These are phyloP conservation scores for Parthenolecanium corni DNA, from an alignment of 2,888 invertebrate genomes.

Conservation along the genomic window DNA sequence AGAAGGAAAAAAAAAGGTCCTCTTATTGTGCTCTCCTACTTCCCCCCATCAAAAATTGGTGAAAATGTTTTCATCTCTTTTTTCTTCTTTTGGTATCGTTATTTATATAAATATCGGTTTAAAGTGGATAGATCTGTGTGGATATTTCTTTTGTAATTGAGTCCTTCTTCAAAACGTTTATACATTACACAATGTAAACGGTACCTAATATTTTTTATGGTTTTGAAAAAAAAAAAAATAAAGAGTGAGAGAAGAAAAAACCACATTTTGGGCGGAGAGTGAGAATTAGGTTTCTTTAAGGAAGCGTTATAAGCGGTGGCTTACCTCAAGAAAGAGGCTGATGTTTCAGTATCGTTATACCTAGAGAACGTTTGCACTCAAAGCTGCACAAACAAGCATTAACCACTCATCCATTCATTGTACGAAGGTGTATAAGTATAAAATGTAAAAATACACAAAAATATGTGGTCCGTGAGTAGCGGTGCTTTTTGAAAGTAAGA, in stretches of 20 bases:
- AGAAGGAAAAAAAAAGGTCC: conserved; percentile 2
- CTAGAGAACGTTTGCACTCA: no score
- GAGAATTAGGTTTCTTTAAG: conserved; percentile 8
- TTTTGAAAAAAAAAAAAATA: no score
- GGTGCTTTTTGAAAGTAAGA: no score
- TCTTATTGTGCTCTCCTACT: neutral
- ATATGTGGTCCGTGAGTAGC: no score
- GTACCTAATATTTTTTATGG: conserved; percentile 10
- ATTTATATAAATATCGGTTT: conserved; percentile 26
- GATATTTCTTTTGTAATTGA: conserved; percentile 27
- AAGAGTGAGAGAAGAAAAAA: neutral
- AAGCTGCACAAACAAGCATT: no score
- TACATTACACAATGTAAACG: conserved; percentile 19
- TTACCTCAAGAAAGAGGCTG: neutral
- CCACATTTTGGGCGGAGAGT: neutral
- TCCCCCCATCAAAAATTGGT: conserved; percentile 1
- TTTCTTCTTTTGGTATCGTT: conserved; percentile 20
- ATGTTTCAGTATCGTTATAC: no score
- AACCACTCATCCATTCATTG: no score
- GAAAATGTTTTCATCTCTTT: neutral
- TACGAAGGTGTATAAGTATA: no score
- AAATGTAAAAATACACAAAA: no score
- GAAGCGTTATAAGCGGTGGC: conserved; percentile 14
- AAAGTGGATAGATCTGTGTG: conserved; percentile 26
- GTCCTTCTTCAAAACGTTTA: conserved; percentile 12